Base-by-base conservation (phyloP, 1,140 invertebrate genomes). In the Pogonognathellus flavescens region DNA sequence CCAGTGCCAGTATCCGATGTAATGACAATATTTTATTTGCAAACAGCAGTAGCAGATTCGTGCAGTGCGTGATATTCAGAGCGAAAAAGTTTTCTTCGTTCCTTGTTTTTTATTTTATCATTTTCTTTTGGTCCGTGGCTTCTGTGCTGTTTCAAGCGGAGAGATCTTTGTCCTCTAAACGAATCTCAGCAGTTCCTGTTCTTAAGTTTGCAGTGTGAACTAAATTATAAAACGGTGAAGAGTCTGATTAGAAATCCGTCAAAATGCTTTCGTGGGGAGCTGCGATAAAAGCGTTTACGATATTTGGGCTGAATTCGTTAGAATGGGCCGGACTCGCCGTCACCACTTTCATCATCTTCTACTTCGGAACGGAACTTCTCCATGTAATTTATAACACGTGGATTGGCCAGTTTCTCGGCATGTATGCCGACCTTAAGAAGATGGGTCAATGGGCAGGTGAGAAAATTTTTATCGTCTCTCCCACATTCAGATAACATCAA, bases 381-480 rank as follows among this genome's bases (percentile, higher is more conserved):
- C 84, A 89, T 20, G 86, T 90, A 14, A 87, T 90, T 25, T 90
- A 90, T 87, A 88, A 89, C 25, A 88, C 88, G 18, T 86, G 89
- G 85, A n/a, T 91, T 16, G 91, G 90, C 7, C 89, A 90, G n/a
- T 81, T 87, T 7, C 85, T 91, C n/a, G 89, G 89, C 16, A 87
- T 88, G 20, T 89, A 90, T 87, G 88, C 89, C 11, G 88, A 91
- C 85, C 87, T 90, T 80, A 90, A 89, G 66, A 89, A 90, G 81
- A 88, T 90, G 85, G 90, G 90, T 20, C 86, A 88, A 82, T 91
- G 91, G 91, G 91, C 90, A 86, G 90, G 91, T 91, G 83, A 88
- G 88, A 88, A 31, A 18, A 20, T 62, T 20, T 41, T 0, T 2
- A 80, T 53, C 6, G 1, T 53, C 13, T 41, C 31, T 41, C 31